Conservation (phyloP, 2,888 invertebrate species). For the Pseudococcus jackbeardsleyi region DNA sequence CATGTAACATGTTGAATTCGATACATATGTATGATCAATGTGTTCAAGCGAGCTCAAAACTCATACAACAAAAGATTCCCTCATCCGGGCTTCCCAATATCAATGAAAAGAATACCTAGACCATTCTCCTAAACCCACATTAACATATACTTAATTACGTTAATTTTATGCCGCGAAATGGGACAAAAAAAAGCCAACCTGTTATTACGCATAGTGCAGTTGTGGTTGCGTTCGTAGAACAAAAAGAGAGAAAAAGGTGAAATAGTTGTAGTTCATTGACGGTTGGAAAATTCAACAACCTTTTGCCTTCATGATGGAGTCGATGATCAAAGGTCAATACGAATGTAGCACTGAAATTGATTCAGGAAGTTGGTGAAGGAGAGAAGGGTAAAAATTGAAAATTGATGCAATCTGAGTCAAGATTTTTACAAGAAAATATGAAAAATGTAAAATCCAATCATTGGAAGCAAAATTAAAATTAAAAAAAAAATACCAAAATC, state of each 20-base stretch:
- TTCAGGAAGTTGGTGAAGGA: too few relatives aligned
- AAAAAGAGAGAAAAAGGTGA: not conserved
- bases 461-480: too few relatives aligned
- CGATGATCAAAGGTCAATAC: not conserved
- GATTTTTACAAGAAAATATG: too few relatives aligned
- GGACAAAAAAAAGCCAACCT: conserved; percentile 35
- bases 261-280: not conserved
- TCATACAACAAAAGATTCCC: conserved; percentile 47
- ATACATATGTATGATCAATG: conserved; percentile 51
- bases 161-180: conserved; percentile 56
- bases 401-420: too few relatives aligned
- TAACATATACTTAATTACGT: conserved; percentile 48
- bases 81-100: conserved; percentile 42
- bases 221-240: not conserved
- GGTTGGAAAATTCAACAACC: not conserved
- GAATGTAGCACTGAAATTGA: not conserved
- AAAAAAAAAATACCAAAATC: too few relatives aligned
- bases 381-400: too few relatives aligned
- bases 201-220: conserved; percentile 15
- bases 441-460: too few relatives aligned
- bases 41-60: conserved; percentile 41
- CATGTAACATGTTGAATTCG: conserved; percentile 50
- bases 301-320: not conserved
- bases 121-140: conserved; percentile 47
- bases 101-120: conserved; percentile 9